phyloP scores from a whole-genome alignment of 2,888 invertebrate genomes.

The Tipula lateralis region DNA sequence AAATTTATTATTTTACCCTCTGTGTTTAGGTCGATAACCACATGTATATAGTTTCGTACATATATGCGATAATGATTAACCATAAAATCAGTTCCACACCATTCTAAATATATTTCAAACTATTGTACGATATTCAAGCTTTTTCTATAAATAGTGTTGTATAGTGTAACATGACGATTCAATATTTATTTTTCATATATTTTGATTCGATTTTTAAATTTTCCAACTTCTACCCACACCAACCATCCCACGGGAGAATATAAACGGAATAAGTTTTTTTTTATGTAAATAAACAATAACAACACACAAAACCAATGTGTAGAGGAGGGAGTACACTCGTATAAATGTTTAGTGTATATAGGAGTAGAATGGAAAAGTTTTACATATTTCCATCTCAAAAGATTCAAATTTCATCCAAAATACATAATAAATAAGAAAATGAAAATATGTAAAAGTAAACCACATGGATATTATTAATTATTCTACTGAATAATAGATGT shows the following conservation, averaged over 20 bases:
- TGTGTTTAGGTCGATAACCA: too few species aligned
- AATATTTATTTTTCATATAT: background rate
- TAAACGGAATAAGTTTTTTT: background rate
- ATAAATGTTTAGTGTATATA: background rate
- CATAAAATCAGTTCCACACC: background rate
- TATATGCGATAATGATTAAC: background rate
- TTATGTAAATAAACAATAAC: background rate
- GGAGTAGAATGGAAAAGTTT: background rate
- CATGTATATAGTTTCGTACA: background rate
- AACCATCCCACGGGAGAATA: background rate
- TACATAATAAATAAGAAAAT: background rate
- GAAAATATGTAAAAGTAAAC: background rate
- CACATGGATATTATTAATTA: background rate
- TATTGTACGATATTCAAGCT: background rate
- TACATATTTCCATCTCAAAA: background rate
- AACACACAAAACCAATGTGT: background rate
- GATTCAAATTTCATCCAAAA: background rate
- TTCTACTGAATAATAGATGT: conserved; percentile 11
- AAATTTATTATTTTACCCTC: too few species aligned
- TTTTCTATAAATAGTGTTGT: background rate
- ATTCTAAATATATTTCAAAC: background rate
- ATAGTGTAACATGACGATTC: background rate
- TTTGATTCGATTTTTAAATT: background rate
- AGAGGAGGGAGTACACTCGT: background rate
- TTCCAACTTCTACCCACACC: background rate